Conservation (phyloP, 64 coral and sea anemone genomes). For the Orbicella faveolata region DNA sequence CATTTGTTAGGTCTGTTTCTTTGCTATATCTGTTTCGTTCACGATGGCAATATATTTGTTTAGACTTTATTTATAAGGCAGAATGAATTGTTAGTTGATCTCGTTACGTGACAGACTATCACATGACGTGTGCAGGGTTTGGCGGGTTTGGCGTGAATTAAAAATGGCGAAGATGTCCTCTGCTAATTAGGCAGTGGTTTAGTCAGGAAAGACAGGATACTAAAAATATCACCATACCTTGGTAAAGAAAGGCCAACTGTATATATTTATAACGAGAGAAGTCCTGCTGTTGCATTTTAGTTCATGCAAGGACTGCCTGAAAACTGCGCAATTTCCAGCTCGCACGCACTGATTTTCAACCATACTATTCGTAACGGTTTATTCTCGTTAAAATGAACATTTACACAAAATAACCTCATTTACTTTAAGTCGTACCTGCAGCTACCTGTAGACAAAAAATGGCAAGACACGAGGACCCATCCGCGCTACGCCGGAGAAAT, state of each 20-base stretch:
- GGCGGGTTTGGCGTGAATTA: too few relatives aligned
- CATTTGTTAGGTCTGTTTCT: too few relatives aligned
- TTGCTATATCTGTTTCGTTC: too few relatives aligned
- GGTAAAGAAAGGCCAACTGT: background rate
- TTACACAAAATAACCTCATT: background rate
- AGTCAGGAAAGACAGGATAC: conserved; percentile 35
- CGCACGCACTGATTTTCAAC: conserved; percentile 1
- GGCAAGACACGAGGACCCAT: background rate
- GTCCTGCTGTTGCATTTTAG: background rate
- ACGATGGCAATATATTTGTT: too few relatives aligned
- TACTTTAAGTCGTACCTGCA: background rate
- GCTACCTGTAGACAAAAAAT: conserved; percentile 6
- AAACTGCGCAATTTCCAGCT: conserved; percentile 5
- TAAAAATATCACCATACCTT: conserved; percentile 32
- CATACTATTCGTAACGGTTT: background rate
- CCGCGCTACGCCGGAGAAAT: too few relatives aligned
- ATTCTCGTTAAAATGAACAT: conserved; percentile 1
- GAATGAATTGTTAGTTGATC: too few relatives aligned
- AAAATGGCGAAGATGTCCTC: too few relatives aligned
- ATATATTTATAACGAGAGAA: conserved; percentile 19
- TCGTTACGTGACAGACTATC: too few relatives aligned
- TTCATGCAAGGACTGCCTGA: conserved; percentile 2
- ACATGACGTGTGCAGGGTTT: too few relatives aligned
- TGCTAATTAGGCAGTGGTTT: background rate
- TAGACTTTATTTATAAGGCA: too few relatives aligned